A percentile compares a stretch with the other conserved stretches of the same genome.
Evolutionary conservation across 2,113 vertebrate species (phyloP).

Genomic region (Tachysurus vachellii): DNA sequence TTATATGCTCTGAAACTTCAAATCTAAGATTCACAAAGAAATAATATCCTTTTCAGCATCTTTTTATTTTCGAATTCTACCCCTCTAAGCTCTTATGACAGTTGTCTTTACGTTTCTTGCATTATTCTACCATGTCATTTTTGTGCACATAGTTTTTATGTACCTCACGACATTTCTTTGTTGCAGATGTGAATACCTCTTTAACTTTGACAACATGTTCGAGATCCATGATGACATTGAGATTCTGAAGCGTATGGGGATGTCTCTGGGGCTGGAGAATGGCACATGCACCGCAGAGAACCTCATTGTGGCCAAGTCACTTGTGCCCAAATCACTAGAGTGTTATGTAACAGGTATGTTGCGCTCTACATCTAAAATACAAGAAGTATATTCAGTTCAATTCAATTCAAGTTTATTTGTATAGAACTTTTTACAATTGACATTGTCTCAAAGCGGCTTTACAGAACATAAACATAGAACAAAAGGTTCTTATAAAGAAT

Average conservation of each 20-base stretch:
- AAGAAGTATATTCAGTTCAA: too few species aligned
- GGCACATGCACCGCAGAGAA: conserved; percentile 79
- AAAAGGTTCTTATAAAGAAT: too few species aligned
- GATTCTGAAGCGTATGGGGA: conserved; percentile 83
- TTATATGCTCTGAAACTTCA: not conserved
- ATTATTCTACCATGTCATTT: not conserved
- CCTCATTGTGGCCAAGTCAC: conserved; percentile 77
- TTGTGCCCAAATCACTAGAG: conserved; percentile 85
- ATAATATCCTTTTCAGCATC: not conserved
- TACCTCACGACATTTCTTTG: not conserved
- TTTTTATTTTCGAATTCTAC: not conserved
- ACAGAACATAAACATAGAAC: too few species aligned
- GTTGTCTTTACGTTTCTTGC: not conserved
- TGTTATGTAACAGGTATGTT: conserved; percentile 77
- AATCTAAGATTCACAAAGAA: not conserved
- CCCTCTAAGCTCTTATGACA: too few species aligned
- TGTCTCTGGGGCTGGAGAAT: conserved; percentile 82
- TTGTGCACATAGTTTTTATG: not conserved
- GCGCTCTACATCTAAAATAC: not conserved
- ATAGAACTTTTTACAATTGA: too few species aligned
- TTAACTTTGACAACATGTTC: conserved; percentile 86
- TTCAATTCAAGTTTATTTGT: too few species aligned
- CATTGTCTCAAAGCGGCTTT: too few species aligned
- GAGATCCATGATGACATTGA: conserved; percentile 86
- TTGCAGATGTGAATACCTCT: conserved; percentile 84